phyloP scores from a whole-genome alignment of 2,113 vertebrate species.

The Monarcha castaneiventris region DNA sequence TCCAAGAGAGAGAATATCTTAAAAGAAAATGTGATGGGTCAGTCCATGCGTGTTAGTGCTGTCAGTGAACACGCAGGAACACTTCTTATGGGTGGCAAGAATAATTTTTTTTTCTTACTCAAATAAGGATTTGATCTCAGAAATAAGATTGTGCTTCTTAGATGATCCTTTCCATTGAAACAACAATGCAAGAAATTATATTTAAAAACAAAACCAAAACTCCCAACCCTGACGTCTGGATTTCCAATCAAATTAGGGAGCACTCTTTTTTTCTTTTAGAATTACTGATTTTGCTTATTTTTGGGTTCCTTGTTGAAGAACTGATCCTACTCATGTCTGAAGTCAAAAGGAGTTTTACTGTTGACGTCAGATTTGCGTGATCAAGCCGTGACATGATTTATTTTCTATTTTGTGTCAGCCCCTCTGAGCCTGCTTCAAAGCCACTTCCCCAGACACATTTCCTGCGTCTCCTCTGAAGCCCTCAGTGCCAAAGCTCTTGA shows the following conservation, averaged over 20 bases:
- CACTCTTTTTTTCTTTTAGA: not conserved
- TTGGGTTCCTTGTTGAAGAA: not conserved
- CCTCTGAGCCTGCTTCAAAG: constrained; percentile 10
- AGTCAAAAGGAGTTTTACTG: not conserved
- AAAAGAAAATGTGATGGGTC: not conserved
- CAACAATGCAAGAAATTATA: not conserved
- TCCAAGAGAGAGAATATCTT: not conserved
- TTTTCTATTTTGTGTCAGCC: not conserved
- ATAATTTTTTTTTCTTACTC: not conserved
- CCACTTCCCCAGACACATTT: not conserved
- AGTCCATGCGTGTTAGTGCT: not conserved
- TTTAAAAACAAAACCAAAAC: not conserved
- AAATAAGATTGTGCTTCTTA: not conserved
- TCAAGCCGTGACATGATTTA: not conserved
- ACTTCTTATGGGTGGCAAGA: not conserved
- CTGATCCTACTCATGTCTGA: not conserved
- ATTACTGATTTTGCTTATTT: not conserved
- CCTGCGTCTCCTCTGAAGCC: not conserved
- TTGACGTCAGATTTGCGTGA: not conserved
- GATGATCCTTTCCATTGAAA: not conserved
- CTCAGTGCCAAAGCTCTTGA: not conserved
- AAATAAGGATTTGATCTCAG: not conserved
- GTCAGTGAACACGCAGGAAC: not conserved
- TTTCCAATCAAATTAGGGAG: not conserved
- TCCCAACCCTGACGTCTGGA: not conserved